Percentiles rank a stretch among this genome's conserved stretches.
These are phyloP conservation scores for Notarius quadriscutis DNA, from an alignment of 2,113 vertebrate genomes.

Conservation along the genomic window DNA sequence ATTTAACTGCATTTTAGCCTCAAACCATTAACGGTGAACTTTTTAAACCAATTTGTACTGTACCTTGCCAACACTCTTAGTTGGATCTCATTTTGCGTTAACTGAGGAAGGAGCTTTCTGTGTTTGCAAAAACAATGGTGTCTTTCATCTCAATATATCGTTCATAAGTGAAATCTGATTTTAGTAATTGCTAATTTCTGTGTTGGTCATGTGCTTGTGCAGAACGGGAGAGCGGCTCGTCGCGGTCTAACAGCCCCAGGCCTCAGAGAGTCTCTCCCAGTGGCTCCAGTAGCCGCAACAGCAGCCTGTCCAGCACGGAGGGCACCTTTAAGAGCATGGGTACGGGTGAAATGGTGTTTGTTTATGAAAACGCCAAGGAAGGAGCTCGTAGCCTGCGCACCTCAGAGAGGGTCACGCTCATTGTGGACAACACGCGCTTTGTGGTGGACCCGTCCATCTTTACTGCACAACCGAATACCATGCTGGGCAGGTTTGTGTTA, in stretches of 20 bases:
- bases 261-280: constrained; percentile 90
- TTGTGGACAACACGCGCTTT: constrained; percentile 98
- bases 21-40: background rate
- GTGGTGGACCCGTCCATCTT: constrained; percentile 97
- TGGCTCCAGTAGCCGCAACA: constrained; percentile 88
- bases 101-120: background rate
- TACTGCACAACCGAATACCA: constrained; percentile 96
- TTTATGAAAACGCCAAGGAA: constrained; percentile 93
- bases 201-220: constrained; percentile 30
- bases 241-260: constrained; percentile 90
- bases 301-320: constrained; percentile 90
- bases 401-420: constrained; percentile 92
- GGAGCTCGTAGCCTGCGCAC: constrained; percentile 83
- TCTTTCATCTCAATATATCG: background rate
- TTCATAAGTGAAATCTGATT: background rate
- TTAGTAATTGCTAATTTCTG: background rate
- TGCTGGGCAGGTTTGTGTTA: constrained; percentile 89
- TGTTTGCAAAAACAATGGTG: background rate
- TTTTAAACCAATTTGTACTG: background rate
- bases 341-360: constrained; percentile 89
- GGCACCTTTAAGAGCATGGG: constrained; percentile 85
- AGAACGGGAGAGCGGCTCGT: constrained; percentile 90
- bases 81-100: background rate
- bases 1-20: background rate
- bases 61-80: background rate